Percentiles rank a stretch among this genome's conserved stretches.
phyloP scores from a whole-genome alignment of 2,113 vertebrate species.

The Hippocampus abdominalis region DNA sequence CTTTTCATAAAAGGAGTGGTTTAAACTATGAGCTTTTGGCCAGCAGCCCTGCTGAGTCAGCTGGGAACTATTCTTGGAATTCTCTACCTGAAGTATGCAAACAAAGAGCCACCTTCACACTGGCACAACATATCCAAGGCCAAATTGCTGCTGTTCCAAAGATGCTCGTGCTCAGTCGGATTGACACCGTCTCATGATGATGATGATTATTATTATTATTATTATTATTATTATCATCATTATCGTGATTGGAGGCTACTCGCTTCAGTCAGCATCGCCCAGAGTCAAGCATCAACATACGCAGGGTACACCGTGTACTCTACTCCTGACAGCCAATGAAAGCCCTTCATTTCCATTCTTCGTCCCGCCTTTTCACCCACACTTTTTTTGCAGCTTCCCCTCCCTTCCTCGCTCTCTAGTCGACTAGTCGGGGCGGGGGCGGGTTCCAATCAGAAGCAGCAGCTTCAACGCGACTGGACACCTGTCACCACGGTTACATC shows the following conservation, averaged over 20 bases:
- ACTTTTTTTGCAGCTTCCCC: background rate
- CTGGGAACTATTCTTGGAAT: constrained; percentile 13
- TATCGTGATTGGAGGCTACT: background rate
- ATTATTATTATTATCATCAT: background rate
- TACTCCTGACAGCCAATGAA: constrained; percentile 42
- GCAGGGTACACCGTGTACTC: constrained; percentile 42
- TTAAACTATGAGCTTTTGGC: background rate
- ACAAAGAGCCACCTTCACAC: background rate
- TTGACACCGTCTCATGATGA: background rate
- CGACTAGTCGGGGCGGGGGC: background rate
- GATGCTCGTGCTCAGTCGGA: background rate
- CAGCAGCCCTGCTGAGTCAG: constrained; percentile 28
- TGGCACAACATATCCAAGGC: background rate
- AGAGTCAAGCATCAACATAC: background rate
- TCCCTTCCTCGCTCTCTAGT: background rate
- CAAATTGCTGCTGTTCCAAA: background rate
- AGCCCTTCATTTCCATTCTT: background rate
- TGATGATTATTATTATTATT: background rate
- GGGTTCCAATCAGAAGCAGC: background rate
- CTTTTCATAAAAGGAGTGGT: constrained; percentile 12
- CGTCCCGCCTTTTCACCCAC: constrained; percentile 29
- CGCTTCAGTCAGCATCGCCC: background rate
- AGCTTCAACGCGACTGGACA: background rate
- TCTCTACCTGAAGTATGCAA: background rate
- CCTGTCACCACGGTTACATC: background rate